phyloP scores from a whole-genome alignment of 2,113 vertebrate species.

The Pygathrix nemaeus region DNA sequence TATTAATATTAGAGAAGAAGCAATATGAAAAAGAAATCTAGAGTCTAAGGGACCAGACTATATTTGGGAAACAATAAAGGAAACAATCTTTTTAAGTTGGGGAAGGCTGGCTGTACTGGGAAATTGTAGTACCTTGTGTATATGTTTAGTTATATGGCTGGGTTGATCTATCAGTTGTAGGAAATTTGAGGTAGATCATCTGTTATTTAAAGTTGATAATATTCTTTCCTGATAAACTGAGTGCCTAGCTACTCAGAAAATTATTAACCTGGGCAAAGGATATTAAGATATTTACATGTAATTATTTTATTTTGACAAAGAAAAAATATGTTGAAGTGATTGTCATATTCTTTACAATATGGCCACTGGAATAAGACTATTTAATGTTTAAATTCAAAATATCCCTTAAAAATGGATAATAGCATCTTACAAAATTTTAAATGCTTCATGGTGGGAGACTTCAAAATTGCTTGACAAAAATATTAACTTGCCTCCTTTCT shows the following conservation, averaged over 20 bases:
- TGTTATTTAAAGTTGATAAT: not conserved
- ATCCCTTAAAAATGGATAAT: conserved; percentile 50
- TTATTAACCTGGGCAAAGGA: not conserved
- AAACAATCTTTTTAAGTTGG: not conserved
- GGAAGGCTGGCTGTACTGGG: not conserved
- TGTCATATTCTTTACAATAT: not conserved
- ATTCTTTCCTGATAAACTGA: not conserved
- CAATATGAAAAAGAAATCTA: not conserved
- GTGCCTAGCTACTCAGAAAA: conserved; percentile 19
- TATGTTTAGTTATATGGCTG: not conserved
- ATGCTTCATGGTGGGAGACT: conserved; percentile 59
- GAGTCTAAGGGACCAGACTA: not conserved
- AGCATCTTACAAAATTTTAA: conserved; percentile 64
- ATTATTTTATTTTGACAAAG: conserved; percentile 23
- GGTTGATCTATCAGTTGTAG: not conserved
- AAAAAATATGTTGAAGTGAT: conserved; percentile 33
- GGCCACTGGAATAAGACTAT: conserved; percentile 30
- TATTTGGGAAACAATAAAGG: not conserved
- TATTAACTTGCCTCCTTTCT: conserved; percentile 46
- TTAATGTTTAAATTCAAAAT: conserved; percentile 65
- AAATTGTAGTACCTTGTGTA: not conserved
- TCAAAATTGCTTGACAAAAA: conserved; percentile 64
- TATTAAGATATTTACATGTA: not conserved
- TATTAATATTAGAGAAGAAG: not conserved
- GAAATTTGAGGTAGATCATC: not conserved